A percentile compares a stretch with the other conserved stretches of the same genome.
These are phyloP conservation scores for Brachypodius melanocephalos DNA, from an alignment of 2,113 vertebrate genomes.

Conservation along the genomic window DNA sequence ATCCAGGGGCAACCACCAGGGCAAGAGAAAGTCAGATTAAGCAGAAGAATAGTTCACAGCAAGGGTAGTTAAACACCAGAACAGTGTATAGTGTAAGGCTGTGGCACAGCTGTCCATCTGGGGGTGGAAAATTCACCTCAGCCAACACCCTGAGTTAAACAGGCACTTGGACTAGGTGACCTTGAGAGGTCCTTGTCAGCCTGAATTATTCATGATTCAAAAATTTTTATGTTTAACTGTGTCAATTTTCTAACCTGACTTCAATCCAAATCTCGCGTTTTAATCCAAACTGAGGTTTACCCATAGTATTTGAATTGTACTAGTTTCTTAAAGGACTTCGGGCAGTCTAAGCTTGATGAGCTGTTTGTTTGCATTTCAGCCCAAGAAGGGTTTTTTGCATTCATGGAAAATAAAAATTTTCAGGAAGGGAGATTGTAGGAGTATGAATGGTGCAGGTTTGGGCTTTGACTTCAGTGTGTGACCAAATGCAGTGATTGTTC, in stretches of 20 bases:
- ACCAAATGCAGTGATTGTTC: neutral
- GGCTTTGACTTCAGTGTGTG: neutral
- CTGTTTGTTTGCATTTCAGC: neutral
- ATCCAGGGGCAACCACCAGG: neutral
- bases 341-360: neutral
- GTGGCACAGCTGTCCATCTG: neutral
- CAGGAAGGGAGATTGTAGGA: neutral
- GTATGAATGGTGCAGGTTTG: neutral
- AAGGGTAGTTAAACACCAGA: neutral
- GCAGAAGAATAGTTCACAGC: neutral
- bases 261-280: neutral
- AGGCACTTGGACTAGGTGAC: neutral
- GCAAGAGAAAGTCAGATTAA: neutral
- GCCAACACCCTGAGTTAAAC: neutral
- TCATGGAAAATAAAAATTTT: neutral
- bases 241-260: neutral
- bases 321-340: neutral
- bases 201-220: neutral
- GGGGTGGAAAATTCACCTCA: neutral
- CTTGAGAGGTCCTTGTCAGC: neutral
- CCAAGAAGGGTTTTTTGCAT: neutral
- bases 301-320: neutral
- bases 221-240: neutral
- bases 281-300: neutral
- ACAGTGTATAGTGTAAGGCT: rapidly evolving